Conservation (phyloP, 2,797 vertebrate genomes). For the Pangasius mekongensis region DNA sequence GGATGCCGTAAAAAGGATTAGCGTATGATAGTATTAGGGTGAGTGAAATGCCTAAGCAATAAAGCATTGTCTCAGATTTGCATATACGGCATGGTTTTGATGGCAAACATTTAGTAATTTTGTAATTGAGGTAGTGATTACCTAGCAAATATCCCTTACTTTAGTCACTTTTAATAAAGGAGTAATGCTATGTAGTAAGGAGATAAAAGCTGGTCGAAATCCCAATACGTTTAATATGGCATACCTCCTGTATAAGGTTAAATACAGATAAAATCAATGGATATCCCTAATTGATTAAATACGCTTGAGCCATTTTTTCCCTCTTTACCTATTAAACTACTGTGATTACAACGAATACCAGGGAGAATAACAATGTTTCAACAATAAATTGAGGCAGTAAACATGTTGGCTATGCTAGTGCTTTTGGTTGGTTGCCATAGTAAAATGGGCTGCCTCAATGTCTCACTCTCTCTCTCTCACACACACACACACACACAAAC, state of each 20-base stretch:
- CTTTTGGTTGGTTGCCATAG: slow-evolving; percentile 18
- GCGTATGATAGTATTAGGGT: not conserved
- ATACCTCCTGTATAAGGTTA: not conserved
- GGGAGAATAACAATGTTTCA: not conserved
- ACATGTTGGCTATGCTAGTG: not conserved
- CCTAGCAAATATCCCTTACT: not conserved
- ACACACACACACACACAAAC: not conserved
- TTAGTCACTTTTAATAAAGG: not conserved
- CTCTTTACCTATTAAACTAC: not conserved
- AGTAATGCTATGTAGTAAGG: not conserved
- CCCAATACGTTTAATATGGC: not conserved
- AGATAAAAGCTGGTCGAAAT: not conserved
- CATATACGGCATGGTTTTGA: not conserved
- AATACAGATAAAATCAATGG: not conserved
- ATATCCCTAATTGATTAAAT: not conserved
- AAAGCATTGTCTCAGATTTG: not conserved
- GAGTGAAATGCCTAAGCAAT: not conserved
- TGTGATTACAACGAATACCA: not conserved
- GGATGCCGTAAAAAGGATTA: not conserved
- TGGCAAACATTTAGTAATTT: not conserved
- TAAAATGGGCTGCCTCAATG: not conserved
- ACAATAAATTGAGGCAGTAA: not conserved
- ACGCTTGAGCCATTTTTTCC: not conserved
- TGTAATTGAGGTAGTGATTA: not conserved
- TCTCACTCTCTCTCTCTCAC: not conserved